Evolutionary conservation across 2,888 invertebrate species (phyloP), one percentile per base, ranked within the genome.

Genomic region (Pseudococcus longispinus): DNA sequence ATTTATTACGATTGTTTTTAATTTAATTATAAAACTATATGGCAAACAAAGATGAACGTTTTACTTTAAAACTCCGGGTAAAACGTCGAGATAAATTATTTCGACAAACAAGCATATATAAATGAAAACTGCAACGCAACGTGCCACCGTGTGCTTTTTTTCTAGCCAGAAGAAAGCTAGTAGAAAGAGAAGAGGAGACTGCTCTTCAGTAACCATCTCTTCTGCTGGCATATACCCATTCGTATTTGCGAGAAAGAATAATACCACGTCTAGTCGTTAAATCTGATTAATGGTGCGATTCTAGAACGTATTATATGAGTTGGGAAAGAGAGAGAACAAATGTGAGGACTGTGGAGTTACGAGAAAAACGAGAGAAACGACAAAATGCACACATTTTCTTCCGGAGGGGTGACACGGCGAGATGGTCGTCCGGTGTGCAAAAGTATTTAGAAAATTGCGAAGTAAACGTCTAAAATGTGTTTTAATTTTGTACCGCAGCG

Each of bases 1-100:
- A 70, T 70, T 70, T 80, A 80, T 80, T 42, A 80, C 77, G 42
- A 80, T 80, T 80, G 77, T 80, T 80, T 80, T 80, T 80, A 80
- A 80, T 80, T 80, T 42, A 80, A 80, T 80, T 80, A 42, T 42
- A 80, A 37, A 37, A 80, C 77, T 37, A 80, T n/a, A 80, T 70
- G 32, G 42, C 77, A 37, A 80, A 80, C 77, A 23, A 80, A 80
- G 42, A 42, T 42, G 20, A 80, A 42, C 77, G 77, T 42, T 37
- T 42, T 42, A 20, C 42, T 80, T 80, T 42, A 42, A 80, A 80
- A 80, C 74, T 26, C 23, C 8, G 60, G 23, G 60, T 60, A 60
- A 60, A 70, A 70, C 70, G 29, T 29, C 29, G 70, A 70, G 32
- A 70, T 70, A 70, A 70, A 70, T 70, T 70, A 70, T 70, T 70